These are phyloP conservation scores for Notospermus geniculatus DNA, from an alignment of 1,140 invertebrate species.

Conservation along the genomic window DNA sequence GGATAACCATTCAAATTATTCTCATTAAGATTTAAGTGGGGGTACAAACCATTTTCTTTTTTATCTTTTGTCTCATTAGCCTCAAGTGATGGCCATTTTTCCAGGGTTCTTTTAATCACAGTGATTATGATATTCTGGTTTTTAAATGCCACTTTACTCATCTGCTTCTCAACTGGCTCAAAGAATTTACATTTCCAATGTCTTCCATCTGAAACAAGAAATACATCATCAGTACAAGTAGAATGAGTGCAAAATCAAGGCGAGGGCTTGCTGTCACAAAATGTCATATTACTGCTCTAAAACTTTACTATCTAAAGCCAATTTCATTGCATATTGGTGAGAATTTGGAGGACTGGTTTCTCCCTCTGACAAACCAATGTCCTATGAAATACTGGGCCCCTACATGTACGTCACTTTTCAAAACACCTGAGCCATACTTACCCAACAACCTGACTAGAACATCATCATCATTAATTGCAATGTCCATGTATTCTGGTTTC, in stretches of 20 bases:
- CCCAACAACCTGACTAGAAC: slow-evolving; percentile 14
- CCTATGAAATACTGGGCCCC: no score
- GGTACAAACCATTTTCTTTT: background rate
- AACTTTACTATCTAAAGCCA: no score
- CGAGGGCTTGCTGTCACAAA: no score
- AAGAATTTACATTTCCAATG: slow-evolving; percentile 13
- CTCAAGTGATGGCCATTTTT: slow-evolving; percentile 15
- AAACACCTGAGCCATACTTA: background rate
- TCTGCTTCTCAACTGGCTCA: slow-evolving; percentile 10
- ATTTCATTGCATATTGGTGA: no score
- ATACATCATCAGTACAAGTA: background rate
- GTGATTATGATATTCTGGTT: slow-evolving; percentile 13
- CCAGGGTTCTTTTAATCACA: slow-evolving; percentile 13
- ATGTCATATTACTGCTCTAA: no score
- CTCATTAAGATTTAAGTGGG: background rate
- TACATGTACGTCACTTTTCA: no score
- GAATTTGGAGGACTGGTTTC: no score
- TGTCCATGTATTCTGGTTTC: slow-evolving; percentile 12
- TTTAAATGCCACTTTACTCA: slow-evolving; percentile 10
- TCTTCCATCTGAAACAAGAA: slow-evolving; percentile 18
- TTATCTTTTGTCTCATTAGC: background rate
- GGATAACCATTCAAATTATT: background rate
- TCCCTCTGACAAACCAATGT: no score
- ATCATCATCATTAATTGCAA: slow-evolving; percentile 11
- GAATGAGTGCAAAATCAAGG: background rate